Conservation (phyloP, 2,888 invertebrate species). For the Hyposoter dolosus region DNA sequence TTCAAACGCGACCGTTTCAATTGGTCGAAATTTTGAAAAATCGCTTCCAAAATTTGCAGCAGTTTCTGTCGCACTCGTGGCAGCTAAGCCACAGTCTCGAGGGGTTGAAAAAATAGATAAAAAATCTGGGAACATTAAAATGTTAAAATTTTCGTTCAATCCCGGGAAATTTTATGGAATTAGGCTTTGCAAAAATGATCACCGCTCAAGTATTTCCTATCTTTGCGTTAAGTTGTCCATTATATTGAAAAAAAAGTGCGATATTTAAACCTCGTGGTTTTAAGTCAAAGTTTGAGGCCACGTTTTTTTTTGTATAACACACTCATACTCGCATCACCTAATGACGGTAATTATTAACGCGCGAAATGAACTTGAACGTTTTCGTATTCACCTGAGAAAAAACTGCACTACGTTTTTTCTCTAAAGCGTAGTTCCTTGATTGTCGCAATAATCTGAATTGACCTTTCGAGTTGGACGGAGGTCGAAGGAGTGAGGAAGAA, state of each 20-base stretch:
- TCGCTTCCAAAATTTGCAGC: no score
- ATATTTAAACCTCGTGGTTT: background rate
- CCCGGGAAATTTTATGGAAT: no score
- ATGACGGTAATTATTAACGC: background rate
- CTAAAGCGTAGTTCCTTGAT: background rate
- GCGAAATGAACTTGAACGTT: constrained; percentile 4
- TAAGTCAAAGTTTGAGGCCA: background rate
- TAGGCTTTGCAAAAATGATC: no score
- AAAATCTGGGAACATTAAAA: no score
- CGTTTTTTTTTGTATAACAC: background rate
- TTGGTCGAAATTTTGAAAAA: no score
- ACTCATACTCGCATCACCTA: background rate
- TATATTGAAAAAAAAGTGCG: background rate
- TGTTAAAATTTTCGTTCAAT: no score
- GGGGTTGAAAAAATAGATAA: no score
- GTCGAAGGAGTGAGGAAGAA: background rate
- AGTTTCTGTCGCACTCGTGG: no score
- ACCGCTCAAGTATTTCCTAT: no score
- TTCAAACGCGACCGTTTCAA: background rate
- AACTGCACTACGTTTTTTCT: constrained; percentile 11
- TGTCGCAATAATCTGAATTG: background rate
- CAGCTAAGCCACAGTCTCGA: no score
- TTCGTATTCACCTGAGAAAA: background rate
- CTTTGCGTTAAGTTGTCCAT: background rate
- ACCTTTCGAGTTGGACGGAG: constrained; percentile 39